Conservation (phyloP, 1,140 invertebrate genomes). For the Daktulosphaira vitifoliae region DNA sequence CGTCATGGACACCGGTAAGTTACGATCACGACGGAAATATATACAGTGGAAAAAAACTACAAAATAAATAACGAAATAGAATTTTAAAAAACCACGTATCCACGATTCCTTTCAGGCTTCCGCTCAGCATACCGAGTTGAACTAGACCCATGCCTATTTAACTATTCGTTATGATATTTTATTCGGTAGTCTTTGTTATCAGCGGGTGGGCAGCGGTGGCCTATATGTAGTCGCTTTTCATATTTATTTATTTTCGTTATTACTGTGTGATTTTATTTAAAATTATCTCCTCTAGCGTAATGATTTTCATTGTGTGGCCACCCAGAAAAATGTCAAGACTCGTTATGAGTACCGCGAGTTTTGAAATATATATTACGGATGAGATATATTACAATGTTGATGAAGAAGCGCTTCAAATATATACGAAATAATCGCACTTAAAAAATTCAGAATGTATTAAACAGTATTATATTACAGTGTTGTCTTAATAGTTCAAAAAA, state of each 20-base stretch:
- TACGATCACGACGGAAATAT: constrained; percentile 9
- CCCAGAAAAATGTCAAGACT: constrained; percentile 30
- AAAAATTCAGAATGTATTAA: too few relatives aligned
- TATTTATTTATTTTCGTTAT: constrained; percentile 4
- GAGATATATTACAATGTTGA: too few relatives aligned
- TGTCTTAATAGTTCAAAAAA: too few relatives aligned
- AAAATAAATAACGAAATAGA: constrained; percentile 3
- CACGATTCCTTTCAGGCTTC: not conserved
- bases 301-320: constrained; percentile 1
- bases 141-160: not conserved
- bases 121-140: not conserved
- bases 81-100: not conserved
- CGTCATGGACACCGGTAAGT: not conserved
- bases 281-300: not conserved
- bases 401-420: too few relatives aligned
- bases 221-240: constrained; percentile 7
- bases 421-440: too few relatives aligned
- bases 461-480: too few relatives aligned
- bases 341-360: constrained; percentile 16
- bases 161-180: constrained; percentile 5
- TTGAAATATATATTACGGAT: too few relatives aligned
- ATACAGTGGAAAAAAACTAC: not conserved
- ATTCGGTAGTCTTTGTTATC: constrained; percentile 16
- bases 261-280: not conserved
- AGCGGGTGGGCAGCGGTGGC: constrained; percentile 1